Evolutionary conservation across 37 sponge, comb jelly and placozoan species (phyloP).

Genomic region (Agelas oroides): DNA sequence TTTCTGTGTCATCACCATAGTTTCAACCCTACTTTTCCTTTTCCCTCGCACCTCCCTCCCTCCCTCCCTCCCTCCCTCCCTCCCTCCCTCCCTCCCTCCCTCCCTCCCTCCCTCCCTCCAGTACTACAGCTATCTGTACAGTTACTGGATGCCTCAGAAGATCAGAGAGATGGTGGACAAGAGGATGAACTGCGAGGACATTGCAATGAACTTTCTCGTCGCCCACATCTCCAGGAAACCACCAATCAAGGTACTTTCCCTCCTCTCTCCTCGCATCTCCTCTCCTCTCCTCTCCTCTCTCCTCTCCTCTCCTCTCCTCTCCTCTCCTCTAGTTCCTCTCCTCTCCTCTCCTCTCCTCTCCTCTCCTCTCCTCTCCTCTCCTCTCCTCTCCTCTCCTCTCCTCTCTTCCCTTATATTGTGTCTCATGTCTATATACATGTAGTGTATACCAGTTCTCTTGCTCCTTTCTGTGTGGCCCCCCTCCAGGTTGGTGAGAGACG

Average conservation of each 20-base stretch:
- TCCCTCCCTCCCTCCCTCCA: conserved; percentile 12
- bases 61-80: conserved; percentile 4
- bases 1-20: neutral
- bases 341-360: no score
- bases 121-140: conserved; percentile 83
- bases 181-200: conserved; percentile 90
- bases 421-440: no score
- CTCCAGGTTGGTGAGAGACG: no score
- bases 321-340: no score
- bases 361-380: no score
- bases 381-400: no score
- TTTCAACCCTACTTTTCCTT: neutral
- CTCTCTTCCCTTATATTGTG: no score
- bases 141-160: conserved; percentile 66
- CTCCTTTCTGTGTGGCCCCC: no score
- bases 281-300: neutral
- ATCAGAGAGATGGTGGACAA: conserved; percentile 72
- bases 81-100: neutral
- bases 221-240: conserved; percentile 85
- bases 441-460: no score
- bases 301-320: no score
- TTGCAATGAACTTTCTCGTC: conserved; percentile 91
- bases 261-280: neutral
- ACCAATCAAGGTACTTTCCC: conserved; percentile 79
- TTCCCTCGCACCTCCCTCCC: neutral